phyloP scores from a whole-genome alignment of 1,140 invertebrate species.

The Musca domestica region DNA sequence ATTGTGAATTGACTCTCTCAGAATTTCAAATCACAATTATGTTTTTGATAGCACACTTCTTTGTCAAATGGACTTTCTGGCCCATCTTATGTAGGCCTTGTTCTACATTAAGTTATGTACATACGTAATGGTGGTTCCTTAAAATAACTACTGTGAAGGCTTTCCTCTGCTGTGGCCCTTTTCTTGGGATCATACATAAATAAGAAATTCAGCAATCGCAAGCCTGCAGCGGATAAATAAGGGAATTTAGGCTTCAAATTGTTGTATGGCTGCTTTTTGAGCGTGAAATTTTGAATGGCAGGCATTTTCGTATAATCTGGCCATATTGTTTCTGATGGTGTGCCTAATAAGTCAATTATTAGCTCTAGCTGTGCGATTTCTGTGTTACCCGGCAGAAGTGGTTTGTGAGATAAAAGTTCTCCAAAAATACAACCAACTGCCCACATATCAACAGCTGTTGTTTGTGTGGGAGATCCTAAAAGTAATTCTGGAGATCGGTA shows the following conservation, averaged over 20 bases:
- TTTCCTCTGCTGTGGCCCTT: conserved; percentile 90
- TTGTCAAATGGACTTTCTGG: too few relatives aligned
- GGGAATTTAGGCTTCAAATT: conserved; percentile 92
- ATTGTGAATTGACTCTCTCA: too few relatives aligned
- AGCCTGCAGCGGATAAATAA: conserved; percentile 85
- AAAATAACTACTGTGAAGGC: conserved; percentile 92
- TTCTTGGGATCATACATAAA: conserved; percentile 98
- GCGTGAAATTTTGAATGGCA: conserved; percentile 81
- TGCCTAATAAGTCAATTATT: conserved; percentile 92
- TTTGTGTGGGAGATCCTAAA: conserved; percentile 84
- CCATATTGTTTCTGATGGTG: conserved; percentile 95
- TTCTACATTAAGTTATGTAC: conserved; percentile 47
- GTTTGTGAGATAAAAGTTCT: conserved; percentile 83
- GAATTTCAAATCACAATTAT: too few relatives aligned
- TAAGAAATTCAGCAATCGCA: conserved; percentile 87
- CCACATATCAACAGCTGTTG: conserved; percentile 98
- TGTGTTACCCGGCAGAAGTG: conserved; percentile 84
- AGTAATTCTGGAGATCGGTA: conserved; percentile 96
- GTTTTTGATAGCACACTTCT: too few relatives aligned
- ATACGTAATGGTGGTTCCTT: conserved; percentile 91
- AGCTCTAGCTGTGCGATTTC: conserved; percentile 91
- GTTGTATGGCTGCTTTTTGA: conserved; percentile 95
- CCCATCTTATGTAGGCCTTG: too few relatives aligned
- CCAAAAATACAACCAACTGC: conserved; percentile 86
- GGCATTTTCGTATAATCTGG: conserved; percentile 84